Conservation (phyloP, 2,113 vertebrate species). For the Charadrius vociferus region DNA sequence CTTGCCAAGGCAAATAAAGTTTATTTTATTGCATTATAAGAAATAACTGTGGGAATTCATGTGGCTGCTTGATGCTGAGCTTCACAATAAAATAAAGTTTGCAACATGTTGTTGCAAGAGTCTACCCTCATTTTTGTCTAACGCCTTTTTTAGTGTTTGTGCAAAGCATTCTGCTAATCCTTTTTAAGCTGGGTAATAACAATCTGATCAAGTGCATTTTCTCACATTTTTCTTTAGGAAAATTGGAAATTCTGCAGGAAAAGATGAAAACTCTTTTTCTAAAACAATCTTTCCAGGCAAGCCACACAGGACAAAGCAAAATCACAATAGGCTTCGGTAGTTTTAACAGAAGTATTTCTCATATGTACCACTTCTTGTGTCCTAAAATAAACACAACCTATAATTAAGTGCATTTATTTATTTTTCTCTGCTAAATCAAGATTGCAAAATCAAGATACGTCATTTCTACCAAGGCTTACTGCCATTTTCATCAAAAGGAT, state of each 20-base stretch:
- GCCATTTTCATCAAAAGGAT: neutral
- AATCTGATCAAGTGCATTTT: neutral
- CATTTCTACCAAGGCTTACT: neutral
- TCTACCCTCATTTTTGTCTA: neutral
- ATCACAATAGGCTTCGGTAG: neutral
- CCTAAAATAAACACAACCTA: neutral
- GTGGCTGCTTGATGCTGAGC: neutral
- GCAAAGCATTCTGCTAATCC: neutral
- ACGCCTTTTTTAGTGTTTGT: neutral
- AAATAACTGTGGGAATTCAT: neutral
- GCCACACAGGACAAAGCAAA: neutral
- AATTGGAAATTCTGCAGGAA: slow-evolving; percentile 13
- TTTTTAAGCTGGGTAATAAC: neutral
- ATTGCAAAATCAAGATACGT: neutral
- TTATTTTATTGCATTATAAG: neutral
- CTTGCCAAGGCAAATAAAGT: neutral
- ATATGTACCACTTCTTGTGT: neutral
- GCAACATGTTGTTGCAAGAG: neutral
- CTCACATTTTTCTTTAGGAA: neutral
- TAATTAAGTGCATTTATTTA: neutral
- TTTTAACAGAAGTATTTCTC: slow-evolving; percentile 13
- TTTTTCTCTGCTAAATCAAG: slow-evolving; percentile 14
- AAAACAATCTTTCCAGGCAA: slow-evolving; percentile 7
- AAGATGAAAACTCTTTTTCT: neutral
- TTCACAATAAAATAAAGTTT: neutral